Conservation (phyloP, 2,888 invertebrate species). For the Eilema sororculum region DNA sequence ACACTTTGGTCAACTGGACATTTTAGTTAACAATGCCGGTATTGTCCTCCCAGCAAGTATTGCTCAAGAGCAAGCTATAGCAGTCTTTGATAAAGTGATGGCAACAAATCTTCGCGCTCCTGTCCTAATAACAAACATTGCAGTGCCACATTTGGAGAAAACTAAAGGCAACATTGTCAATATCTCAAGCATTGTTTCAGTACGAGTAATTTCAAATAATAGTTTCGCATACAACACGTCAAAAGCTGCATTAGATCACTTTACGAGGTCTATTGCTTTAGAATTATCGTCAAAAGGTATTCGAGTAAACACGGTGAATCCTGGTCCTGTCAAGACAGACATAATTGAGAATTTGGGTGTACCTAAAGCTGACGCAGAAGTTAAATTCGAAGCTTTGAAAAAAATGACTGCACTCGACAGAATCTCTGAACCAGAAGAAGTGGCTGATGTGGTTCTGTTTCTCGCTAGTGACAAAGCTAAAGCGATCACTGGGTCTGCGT, state of each 20-base stretch:
- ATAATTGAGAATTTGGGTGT: conserved; percentile 13
- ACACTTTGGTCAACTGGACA: conserved; percentile 32
- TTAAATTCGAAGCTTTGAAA: background rate
- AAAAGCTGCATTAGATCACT: conserved; percentile 53
- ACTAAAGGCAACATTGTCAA: conserved; percentile 91
- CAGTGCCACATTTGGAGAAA: conserved; percentile 44
- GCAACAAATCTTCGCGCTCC: conserved; percentile 35
- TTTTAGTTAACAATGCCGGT: conserved; percentile 44
- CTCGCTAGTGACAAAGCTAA: conserved; percentile 23
- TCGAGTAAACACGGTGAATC: conserved; percentile 83
- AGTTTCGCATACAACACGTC: conserved; percentile 42
- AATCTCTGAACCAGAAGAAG: conserved; percentile 17
- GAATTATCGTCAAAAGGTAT: conserved; percentile 91
- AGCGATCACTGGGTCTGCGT: conserved; percentile 18
- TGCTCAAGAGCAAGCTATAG: conserved; percentile 24
- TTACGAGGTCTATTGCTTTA: conserved; percentile 69
- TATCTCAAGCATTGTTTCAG: conserved; percentile 59
- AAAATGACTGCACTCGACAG: conserved; percentile 3
- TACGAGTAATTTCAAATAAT: background rate
- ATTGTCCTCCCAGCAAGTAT: conserved; percentile 16
- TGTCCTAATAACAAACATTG: conserved; percentile 39
- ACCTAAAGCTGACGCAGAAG: background rate
- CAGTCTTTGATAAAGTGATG: conserved; percentile 28
- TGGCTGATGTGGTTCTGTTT: conserved; percentile 20
- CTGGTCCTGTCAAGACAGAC: conserved; percentile 42